Evolutionary conservation across 2,113 vertebrate species (phyloP).

Genomic region (Elephantulus edwardii): DNA sequence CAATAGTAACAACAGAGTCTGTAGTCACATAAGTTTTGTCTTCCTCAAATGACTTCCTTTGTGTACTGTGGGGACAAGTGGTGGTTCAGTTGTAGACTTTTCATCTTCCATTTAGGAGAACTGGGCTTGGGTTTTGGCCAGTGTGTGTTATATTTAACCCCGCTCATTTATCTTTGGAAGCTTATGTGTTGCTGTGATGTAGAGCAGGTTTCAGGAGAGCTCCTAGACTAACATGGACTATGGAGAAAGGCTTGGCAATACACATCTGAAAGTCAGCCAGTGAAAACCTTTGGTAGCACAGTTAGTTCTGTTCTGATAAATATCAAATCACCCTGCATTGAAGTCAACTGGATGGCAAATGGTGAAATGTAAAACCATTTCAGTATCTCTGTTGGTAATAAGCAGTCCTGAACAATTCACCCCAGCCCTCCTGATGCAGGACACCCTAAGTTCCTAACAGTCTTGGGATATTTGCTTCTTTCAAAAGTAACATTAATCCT

Average conservation of each 20-base stretch:
- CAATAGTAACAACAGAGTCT: no score
- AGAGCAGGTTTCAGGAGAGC: not conserved
- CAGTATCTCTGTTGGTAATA: not conserved
- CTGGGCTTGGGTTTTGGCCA: not conserved
- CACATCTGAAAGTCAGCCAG: not conserved
- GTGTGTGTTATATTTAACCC: not conserved
- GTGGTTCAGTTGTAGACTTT: not conserved
- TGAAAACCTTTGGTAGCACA: not conserved
- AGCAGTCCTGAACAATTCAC: not conserved
- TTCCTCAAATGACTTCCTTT: not conserved
- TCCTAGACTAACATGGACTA: not conserved
- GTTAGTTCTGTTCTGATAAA: not conserved
- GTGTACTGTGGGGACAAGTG: not conserved
- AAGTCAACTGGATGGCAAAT: not conserved
- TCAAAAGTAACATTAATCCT: no score
- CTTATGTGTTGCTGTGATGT: not conserved
- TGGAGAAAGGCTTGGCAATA: not conserved
- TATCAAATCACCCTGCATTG: not conserved
- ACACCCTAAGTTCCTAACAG: no score
- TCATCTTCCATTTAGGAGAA: not conserved
- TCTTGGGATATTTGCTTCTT: no score
- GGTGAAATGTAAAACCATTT: not conserved
- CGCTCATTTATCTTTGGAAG: not conserved
- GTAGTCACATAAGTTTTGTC: not conserved
- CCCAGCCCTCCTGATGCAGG: no score